These are phyloP conservation scores for Meles meles DNA, from an alignment of 2,113 vertebrate genomes.

Conservation along the genomic window DNA sequence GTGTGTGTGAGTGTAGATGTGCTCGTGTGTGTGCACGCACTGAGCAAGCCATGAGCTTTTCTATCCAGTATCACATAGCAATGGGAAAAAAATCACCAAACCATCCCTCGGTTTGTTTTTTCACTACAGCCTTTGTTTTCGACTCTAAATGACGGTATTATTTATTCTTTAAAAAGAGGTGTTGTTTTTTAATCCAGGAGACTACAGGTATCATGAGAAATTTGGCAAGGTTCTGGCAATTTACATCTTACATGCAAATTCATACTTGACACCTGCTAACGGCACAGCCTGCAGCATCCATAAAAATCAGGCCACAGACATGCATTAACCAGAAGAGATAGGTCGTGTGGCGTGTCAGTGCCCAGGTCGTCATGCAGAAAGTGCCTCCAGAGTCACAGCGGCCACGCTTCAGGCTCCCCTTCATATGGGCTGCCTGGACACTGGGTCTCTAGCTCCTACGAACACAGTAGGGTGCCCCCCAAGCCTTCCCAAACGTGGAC, in stretches of 20 bases:
- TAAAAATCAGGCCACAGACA: not conserved
- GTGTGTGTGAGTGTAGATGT: not conserved
- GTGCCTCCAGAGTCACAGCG: fast-evolving
- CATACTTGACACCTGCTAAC: not conserved
- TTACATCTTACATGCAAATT: not conserved
- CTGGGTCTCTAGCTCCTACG: fast-evolving
- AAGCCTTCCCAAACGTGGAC: fast-evolving
- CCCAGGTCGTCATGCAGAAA: not conserved
- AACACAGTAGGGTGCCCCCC: fast-evolving
- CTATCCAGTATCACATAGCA: too few species aligned
- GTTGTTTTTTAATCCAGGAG: not conserved
- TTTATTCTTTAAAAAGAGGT: not conserved
- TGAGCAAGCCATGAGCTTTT: fast-evolving
- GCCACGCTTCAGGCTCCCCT: fast-evolving
- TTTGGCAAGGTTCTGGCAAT: not conserved
- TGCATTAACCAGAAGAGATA: fast-evolving
- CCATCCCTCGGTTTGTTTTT: not conserved
- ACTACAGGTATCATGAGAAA: not conserved
- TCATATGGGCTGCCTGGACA: not conserved
- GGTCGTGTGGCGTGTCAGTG: fast-evolving
- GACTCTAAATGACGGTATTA: not conserved
- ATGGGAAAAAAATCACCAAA: not conserved
- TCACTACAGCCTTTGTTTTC: not conserved
- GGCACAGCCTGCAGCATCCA: too few species aligned
- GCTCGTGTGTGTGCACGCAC: fast-evolving